phyloP scores from a whole-genome alignment of 2,113 vertebrate species.

The Smithornis capensis region DNA sequence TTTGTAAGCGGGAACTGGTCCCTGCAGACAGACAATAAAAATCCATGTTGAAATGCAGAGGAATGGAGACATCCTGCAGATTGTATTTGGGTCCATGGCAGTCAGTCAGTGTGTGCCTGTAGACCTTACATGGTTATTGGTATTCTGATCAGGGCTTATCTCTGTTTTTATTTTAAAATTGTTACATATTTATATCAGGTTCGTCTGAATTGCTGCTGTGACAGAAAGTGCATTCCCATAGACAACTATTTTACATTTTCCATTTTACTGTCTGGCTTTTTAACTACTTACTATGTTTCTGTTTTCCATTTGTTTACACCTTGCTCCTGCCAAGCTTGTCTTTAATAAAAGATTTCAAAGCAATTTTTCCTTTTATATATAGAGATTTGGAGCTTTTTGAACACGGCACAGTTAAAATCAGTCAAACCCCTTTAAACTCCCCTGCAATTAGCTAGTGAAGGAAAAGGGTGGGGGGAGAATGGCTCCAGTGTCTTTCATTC shows the following conservation, averaged over 20 bases:
- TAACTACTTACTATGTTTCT: conserved; percentile 13
- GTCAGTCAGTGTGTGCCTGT: not conserved
- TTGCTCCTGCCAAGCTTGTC: conserved; percentile 56
- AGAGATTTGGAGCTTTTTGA: conserved; percentile 31
- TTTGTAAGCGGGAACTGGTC: not conserved
- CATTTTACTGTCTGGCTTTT: conserved; percentile 39
- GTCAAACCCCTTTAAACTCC: conserved; percentile 37
- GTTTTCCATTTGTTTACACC: conserved; percentile 67
- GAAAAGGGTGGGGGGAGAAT: not conserved
- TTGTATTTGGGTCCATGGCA: not conserved
- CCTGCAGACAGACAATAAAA: not conserved
- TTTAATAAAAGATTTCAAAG: conserved; percentile 53
- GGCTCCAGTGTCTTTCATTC: not conserved
- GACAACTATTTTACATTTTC: conserved; percentile 46
- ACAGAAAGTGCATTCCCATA: conserved; percentile 11
- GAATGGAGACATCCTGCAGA: not conserved
- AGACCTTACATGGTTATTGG: not conserved
- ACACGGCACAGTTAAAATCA: not conserved
- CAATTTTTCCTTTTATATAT: not conserved
- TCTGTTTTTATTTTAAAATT: conserved; percentile 5
- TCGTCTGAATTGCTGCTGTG: not conserved
- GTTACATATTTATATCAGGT: not conserved
- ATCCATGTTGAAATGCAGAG: fast-evolving
- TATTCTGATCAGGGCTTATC: not conserved
- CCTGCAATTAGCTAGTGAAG: conserved; percentile 28